Conservation (phyloP, 2,888 invertebrate genomes). For the Rapana venosa region DNA sequence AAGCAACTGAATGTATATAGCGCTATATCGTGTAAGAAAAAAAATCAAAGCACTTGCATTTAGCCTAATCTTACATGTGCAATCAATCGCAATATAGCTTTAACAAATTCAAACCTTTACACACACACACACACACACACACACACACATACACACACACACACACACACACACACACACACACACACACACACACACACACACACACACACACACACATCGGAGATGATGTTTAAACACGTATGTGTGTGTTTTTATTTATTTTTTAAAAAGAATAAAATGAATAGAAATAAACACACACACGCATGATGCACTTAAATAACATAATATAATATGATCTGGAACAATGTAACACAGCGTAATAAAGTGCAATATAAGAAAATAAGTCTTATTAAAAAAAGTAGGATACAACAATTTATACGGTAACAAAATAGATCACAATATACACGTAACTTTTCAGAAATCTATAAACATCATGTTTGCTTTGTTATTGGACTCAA, state of each 20-base stretch:
- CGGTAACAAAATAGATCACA: too few species aligned
- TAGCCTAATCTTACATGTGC: too few species aligned
- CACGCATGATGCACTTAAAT: background rate
- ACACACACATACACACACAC: background rate
- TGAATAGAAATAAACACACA: background rate
- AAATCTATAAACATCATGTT: too few species aligned
- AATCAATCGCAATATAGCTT: too few species aligned
- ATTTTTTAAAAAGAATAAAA: background rate
- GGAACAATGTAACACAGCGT: background rate
- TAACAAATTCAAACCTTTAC: too few species aligned
- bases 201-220: background rate
- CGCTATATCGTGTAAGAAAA: background rate
- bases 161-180: slow-evolving; percentile 5
- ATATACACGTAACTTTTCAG: too few species aligned
- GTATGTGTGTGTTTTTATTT: background rate
- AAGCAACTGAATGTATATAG: background rate
- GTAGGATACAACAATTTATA: too few species aligned
- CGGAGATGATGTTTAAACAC: background rate
- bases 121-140: background rate
- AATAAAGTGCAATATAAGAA: too few species aligned
- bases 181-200: slow-evolving; percentile 10
- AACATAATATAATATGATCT: background rate
- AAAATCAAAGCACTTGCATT: too few species aligned
- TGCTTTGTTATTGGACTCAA: too few species aligned
- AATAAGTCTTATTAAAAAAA: background rate